Base-by-base conservation (phyloP, 1,140 invertebrate genomes). In the Psix sp. region DNA sequence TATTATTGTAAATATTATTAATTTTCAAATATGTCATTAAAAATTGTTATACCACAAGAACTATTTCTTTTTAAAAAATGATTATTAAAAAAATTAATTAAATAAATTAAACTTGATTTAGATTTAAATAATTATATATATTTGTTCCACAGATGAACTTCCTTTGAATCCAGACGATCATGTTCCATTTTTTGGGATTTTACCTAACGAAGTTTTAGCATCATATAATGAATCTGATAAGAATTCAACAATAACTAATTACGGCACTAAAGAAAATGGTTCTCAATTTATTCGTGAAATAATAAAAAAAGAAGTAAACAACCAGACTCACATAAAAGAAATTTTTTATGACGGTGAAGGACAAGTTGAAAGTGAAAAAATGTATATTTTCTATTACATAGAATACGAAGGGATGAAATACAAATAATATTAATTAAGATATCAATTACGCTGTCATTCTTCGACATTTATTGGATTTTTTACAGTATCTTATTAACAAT, bases 231-330 rank as follows among this genome's bases (percentile, higher is more conserved):
- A 6, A 15, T 17, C 20, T 1, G 36, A 11, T 0, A 43, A 38
- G 11, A 63, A 57, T 4, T 13, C 43, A 1, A 49, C 38, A 26
- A 57, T 71, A 26, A 71, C 33, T 17, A 71, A 62, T 49, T 63
- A 49, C n/a, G 59, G 67, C 4, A 9, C 24, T 11, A 57, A 17
- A 14, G 1, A 17, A 7, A 35, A 62, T 48, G 56, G 66, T 2
- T 16, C 42, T 13, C 24, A 70, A n/a, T 71, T 48, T 18, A 63
- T 71, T 26, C 67, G 67, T 6, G 59, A 71, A 63, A 43, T 71
- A n/a, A 39, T 33, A 14, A 63, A 63, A 15, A 31, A 63, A 51
- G 29, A 63, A 43, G 11, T 38, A 13, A 21, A 51, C 20, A 13
- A 36, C 20, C 16, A 35, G 18, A 21, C 16, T 4, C 14, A 36